Conservation (phyloP, 2,113 vertebrate species). For the Microtus ochrogaster region DNA sequence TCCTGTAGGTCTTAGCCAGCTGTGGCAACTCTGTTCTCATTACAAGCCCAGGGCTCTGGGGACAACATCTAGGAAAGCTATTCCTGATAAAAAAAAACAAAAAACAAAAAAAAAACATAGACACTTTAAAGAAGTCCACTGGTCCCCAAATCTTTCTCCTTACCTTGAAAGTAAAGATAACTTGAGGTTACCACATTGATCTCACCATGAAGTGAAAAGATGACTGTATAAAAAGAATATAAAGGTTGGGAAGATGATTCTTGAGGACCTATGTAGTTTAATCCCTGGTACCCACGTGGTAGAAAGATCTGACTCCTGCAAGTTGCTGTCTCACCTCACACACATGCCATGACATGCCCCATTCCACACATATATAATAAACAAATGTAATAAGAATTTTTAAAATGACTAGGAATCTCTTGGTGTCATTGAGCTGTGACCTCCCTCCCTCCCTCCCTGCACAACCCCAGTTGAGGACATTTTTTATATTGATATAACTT, state of each 20-base stretch:
- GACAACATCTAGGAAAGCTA: neutral
- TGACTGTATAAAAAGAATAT: neutral
- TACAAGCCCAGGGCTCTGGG: neutral
- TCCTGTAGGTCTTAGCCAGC: neutral
- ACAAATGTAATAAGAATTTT: neutral
- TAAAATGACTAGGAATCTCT: neutral
- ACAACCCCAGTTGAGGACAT: neutral
- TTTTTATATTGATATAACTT: too few relatives aligned
- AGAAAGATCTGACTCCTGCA: neutral
- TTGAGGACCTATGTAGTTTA: neutral
- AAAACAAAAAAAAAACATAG: too few relatives aligned
- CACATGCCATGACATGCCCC: neutral
- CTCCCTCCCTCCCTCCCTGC: neutral
- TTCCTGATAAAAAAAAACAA: too few relatives aligned
- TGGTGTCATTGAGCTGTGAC: neutral
- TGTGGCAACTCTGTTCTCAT: neutral
- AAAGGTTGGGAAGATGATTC: neutral
- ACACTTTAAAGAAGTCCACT: neutral
- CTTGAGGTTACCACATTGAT: neutral
- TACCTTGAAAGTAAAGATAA: slow-evolving; percentile 13
- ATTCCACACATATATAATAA: neutral
- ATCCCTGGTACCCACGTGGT: neutral
- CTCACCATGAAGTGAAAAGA: neutral
- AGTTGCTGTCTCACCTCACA: neutral
- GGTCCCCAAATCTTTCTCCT: neutral